Evolutionary conservation across 2,797 vertebrate species (phyloP), one percentile per base, ranked within the genome.

Genomic region (Pseudomugil tenellus): DNA sequence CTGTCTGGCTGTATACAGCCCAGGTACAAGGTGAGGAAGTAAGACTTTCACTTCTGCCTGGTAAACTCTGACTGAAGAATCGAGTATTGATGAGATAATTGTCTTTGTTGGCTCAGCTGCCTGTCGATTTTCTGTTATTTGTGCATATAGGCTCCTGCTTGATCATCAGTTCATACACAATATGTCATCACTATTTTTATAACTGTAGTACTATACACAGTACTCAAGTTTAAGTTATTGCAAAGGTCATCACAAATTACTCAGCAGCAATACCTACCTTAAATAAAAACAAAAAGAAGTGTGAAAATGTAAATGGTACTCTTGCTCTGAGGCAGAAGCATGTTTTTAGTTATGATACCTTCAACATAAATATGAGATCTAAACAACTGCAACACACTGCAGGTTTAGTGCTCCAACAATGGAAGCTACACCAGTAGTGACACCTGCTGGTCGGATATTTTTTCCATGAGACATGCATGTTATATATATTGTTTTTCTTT

Each of bases 371-470:
- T 29, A 6, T 28, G 31, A 17, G 39, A 31, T 26, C 11, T 51
- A 3, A 53, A 43, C 49, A 23, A n/a, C 2, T 46, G 37, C 17
- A 14, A 3, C 6, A 58, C 63, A 48, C 54, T 58, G 57, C 41
- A 65, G 35, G 31, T 46, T 37, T 23, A 17, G 29, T 49, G 28
- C 29, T 12, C 39, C 35, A 14, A 25, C 46, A 17, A 25, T 29
- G 29, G 63, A 91, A 85, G 55, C 83, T 82, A 86, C 86, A 88
- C 85, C 88, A 85, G 84, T 90, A 82, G 88, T 91, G 91, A 71
- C 91, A 86, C 85, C 92, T 91, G 79, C 84, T 91, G 92, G 91
- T 46, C n/a, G 70, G 69, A 88, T 35, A 1, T 39, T 39, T 39
- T 39, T 17, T 43, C 3, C 5, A n/a, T 1, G 2, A 74, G 89